These are phyloP conservation scores for Huso huso DNA, from an alignment of 2,797 vertebrate species.

Conservation along the genomic window DNA sequence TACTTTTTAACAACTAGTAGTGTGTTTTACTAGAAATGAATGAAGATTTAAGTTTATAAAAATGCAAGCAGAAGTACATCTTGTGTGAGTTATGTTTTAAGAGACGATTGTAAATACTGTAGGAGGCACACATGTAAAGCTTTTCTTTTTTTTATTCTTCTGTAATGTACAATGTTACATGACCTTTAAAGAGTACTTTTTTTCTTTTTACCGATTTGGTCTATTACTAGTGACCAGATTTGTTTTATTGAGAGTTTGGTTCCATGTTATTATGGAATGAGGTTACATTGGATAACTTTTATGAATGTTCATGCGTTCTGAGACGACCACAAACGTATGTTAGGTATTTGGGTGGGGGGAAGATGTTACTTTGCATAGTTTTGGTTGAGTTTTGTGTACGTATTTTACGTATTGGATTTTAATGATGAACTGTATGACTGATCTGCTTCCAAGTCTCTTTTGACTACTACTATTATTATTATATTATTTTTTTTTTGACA, in stretches of 20 bases:
- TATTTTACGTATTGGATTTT: constrained; percentile 95
- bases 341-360: constrained; percentile 58
- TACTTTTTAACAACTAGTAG: constrained; percentile 47
- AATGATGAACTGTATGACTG: constrained; percentile 92
- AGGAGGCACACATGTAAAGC: constrained; percentile 55
- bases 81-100: constrained; percentile 66
- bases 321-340: constrained; percentile 33
- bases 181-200: constrained; percentile 45
- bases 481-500: constrained; percentile 61
- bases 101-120: constrained; percentile 73
- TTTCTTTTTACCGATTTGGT: constrained; percentile 70
- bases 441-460: constrained; percentile 79
- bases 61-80: constrained; percentile 43
- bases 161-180: constrained; percentile 40
- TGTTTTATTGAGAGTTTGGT: constrained; percentile 53
- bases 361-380: constrained; percentile 78
- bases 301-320: constrained; percentile 60
- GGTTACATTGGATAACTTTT: constrained; percentile 69
- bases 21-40: constrained; percentile 25
- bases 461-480: constrained; percentile 44
- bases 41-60: constrained; percentile 13
- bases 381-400: constrained; percentile 81
- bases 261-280: constrained; percentile 63
- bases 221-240: constrained; percentile 56
- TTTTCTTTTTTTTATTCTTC: constrained; percentile 39